Conservation (phyloP, 1,140 invertebrate species). For the Chironomus striatipennis region DNA sequence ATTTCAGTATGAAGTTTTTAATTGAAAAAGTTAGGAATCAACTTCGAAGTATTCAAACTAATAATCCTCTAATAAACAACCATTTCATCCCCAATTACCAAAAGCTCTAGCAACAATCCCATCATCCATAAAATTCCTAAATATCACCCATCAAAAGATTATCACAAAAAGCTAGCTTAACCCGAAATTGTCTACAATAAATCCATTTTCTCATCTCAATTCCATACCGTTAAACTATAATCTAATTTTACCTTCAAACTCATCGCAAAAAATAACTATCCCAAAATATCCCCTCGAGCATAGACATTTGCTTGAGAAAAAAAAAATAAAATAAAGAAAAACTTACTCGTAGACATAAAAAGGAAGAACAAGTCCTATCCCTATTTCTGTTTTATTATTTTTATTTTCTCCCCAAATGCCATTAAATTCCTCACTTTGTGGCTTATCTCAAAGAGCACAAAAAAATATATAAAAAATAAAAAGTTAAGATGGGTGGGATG, state of each 20-base stretch:
- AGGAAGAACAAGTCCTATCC: too few species aligned
- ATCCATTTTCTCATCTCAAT: not conserved
- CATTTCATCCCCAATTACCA: too few species aligned
- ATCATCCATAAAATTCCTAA: too few species aligned
- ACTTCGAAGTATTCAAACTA: too few species aligned
- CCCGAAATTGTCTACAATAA: not conserved
- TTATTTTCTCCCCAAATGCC: not conserved
- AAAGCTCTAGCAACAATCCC: too few species aligned
- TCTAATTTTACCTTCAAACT: not conserved
- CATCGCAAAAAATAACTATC: not conserved
- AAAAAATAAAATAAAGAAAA: not conserved
- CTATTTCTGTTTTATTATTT: not conserved
- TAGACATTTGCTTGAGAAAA: not conserved
- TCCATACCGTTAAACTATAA: not conserved
- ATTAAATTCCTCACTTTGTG: constrained; percentile 9
- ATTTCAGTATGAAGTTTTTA: too few species aligned
- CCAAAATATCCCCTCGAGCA: constrained; percentile 11
- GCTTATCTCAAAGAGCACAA: not conserved
- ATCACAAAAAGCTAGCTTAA: too few species aligned
- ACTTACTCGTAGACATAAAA: not conserved
- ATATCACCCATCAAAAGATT: too few species aligned
- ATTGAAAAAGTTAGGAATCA: too few species aligned
- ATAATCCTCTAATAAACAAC: too few species aligned
- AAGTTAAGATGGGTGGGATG: not conserved
- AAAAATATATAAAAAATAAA: not conserved